Evolutionary conservation across 2,113 vertebrate genomes (phyloP), one percentile per base, ranked within the genome.

Genomic region (Oncorhynchus nerka): DNA sequence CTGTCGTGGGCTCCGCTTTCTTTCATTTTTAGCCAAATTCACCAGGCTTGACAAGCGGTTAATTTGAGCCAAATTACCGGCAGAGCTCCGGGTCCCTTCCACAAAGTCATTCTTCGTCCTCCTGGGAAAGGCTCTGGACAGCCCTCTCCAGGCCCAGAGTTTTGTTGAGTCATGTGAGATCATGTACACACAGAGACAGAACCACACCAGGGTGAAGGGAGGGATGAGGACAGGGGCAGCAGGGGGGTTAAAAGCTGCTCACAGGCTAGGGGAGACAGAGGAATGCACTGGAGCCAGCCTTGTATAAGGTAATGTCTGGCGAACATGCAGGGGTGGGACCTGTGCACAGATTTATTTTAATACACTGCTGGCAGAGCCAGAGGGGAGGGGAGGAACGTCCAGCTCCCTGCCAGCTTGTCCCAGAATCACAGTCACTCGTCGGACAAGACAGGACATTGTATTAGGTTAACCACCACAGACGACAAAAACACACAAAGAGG

Each of bases 251-350:
- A 45, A 45, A 11, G 39, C 39, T 45, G 91, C 92, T 91, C 86
- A 2, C 71, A 90, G 90, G 91, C 92, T 92, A 89, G 93, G 89
- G 93, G 88, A 94, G 93, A 94, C 94, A 91, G 39, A 11, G 91
- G 93, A 94, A 94, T 92, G 89, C 85, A 82, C 84, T 87, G 90
- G 85, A 94, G 93, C 92, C 92, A 90, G 93, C 94, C 95, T 96
- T 97, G 94, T 95, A 95, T 97, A 97, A 97, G 96, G 95, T 97
- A 95, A 97, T 95, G 96, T 98, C 96, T 96, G 89, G 94, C 88
- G 91, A 93, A 91, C 91, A 87, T 91, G 93, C 71, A 45, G 93
- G 95, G 94, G 92, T 92, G 95, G 93, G 94, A 91, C 90, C 75
- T 87, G 90, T 84, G 85, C 80, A 68, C 81, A 90, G 89, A 93